Evolutionary conservation across 2,888 invertebrate genomes (phyloP), one percentile per base, ranked within the genome.

Genomic region (Spodoptera picta): DNA sequence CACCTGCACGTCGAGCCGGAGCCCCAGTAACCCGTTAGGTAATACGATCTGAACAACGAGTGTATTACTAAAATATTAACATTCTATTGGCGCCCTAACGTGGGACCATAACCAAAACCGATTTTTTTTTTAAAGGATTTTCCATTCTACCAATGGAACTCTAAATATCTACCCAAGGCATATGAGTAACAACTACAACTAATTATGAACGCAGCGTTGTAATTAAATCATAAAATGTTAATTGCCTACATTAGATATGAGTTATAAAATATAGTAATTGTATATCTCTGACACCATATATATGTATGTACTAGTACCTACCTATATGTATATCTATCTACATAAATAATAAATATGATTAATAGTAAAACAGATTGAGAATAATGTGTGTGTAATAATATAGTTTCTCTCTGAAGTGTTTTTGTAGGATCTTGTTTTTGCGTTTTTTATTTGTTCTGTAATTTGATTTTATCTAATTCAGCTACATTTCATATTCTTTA

Each of bases 151-250:
- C n/a, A 42, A 44, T n/a, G 54, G 52, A 51, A 23, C 43, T 27
- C 47, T 61, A 50, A 51, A 5, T 36, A 45, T 1, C 44, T 36
- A 7, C 58, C 9, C 46, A 45, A 19, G 44, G 36, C 10, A 14
- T 9, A 14, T 44, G 10, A 69, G 46, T 44, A 65, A 60, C 56
- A 65, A 64, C 47, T 60, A 50, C 68, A 72, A 73, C 65, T 71
- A 66, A 69, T 75, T 70, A 73, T 52, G n/a, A 50, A 65, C 50
- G 48, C 58, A 58, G 61, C 65, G 55, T 61, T 65, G 61, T 68
- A 67, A 79, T 79, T 80, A 79, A 69, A 64, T 67, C 65, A 62
- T 79, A 77, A 80, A 75, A 65, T 57, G 71, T 62, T 79, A 77
- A 79, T 77, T 76, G 68, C 69, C 50, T 69, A 68, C 61, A 76